Percentiles rank a stretch among this genome's conserved stretches.
Evolutionary conservation across 1,140 invertebrate genomes (phyloP).

Genomic region (Tetraneura akinire): DNA sequence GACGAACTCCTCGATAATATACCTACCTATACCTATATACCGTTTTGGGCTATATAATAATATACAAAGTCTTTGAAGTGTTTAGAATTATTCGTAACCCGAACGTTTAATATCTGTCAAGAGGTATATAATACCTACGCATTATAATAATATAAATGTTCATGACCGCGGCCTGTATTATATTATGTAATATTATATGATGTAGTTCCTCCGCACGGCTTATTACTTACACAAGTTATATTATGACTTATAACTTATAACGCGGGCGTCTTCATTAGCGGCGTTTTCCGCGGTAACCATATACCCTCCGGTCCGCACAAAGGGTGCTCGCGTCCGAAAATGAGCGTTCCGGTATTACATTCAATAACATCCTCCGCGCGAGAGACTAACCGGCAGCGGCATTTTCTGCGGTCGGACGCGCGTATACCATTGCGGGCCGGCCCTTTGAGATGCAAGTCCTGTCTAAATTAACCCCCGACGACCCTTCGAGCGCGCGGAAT

Average conservation of each 20-base stretch:
- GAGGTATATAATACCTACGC: background rate
- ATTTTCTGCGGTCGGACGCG: conserved; percentile 36
- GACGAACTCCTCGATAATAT: background rate
- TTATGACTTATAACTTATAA: background rate
- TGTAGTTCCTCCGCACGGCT: too few species aligned
- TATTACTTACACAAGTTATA: too few species aligned
- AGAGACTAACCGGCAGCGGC: conserved; percentile 30
- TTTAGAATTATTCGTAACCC: conserved; percentile 6
- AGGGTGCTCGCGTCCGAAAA: conserved; percentile 29
- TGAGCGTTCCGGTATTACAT: background rate
- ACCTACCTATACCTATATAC: background rate
- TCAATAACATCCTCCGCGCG: conserved; percentile 14
- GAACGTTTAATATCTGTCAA: conserved; percentile 27
- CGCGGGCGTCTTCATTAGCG: conserved; percentile 39
- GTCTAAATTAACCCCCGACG: conserved; percentile 31
- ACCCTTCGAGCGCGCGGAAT: background rate
- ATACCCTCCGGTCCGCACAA: background rate
- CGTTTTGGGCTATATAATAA: background rate
- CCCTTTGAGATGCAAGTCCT: conserved; percentile 35
- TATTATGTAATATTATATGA: too few species aligned
- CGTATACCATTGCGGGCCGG: conserved; percentile 6
- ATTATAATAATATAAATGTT: too few species aligned
- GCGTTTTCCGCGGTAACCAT: background rate
- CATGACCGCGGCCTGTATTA: background rate
- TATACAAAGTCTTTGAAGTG: conserved; percentile 38